phyloP scores from a whole-genome alignment of 2,888 invertebrate genomes.

The Deilephila porcellus region DNA sequence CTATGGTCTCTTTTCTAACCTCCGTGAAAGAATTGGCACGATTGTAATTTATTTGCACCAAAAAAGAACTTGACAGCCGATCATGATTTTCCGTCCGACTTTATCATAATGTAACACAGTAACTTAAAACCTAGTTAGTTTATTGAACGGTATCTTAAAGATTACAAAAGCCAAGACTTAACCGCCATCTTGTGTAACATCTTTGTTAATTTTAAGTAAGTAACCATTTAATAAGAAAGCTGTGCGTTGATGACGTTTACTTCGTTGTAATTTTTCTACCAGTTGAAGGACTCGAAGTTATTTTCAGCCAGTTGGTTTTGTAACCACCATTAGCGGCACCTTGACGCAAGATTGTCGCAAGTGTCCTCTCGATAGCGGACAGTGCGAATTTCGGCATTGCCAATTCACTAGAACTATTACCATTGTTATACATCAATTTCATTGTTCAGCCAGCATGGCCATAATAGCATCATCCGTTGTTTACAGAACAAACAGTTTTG shows the following conservation, averaged over 20 bases:
- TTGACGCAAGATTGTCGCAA: slow-evolving; percentile 56
- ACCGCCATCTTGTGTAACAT: neutral
- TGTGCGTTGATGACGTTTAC: neutral
- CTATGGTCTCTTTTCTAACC: neutral
- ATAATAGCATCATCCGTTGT: slow-evolving; percentile 15
- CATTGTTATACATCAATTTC: slow-evolving; percentile 57
- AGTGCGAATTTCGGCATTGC: slow-evolving; percentile 52
- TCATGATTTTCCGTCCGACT: no score
- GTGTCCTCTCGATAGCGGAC: slow-evolving; percentile 52
- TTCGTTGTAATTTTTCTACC: neutral
- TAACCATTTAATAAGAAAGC: neutral
- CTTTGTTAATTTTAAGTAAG: neutral
- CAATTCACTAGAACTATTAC: slow-evolving; percentile 52
- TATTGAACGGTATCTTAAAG: no score
- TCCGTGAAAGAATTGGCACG: neutral
- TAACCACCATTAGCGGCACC: slow-evolving; percentile 46
- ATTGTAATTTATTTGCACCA: no score
- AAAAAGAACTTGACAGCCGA: no score
- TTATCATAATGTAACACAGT: no score
- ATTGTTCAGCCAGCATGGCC: slow-evolving; percentile 48
- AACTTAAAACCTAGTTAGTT: no score
- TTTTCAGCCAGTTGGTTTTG: slow-evolving; percentile 46
- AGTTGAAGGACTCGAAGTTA: slow-evolving; percentile 45
- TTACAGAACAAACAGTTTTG: neutral
- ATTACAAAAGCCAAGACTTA: neutral